A percentile compares a stretch with the other conserved stretches of the same genome.
phyloP scores from a whole-genome alignment of 2,113 vertebrate species.

The Pogona vitticeps region DNA sequence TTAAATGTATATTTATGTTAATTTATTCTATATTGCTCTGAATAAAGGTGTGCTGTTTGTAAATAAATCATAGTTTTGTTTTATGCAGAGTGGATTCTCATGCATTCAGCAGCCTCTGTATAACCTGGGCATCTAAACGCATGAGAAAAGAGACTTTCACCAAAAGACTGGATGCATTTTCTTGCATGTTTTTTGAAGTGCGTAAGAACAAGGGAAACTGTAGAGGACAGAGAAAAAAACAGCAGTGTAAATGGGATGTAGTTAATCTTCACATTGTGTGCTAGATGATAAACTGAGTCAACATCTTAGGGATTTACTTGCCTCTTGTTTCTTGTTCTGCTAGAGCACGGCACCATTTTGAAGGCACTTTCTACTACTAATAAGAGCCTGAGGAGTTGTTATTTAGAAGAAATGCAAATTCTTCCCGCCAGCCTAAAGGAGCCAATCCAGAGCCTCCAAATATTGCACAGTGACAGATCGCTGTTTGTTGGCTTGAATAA shows the following conservation, averaged over 20 bases:
- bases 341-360: conserved; percentile 95
- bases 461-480: conserved; percentile 92
- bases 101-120: not conserved
- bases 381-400: conserved; percentile 92
- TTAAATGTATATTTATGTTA: not conserved
- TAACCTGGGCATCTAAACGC: not conserved
- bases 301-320: conserved; percentile 45
- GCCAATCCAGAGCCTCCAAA: conserved; percentile 92
- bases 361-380: conserved; percentile 93
- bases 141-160: too few species aligned
- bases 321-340: conserved; percentile 50
- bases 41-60: not conserved
- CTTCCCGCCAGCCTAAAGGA: conserved; percentile 82
- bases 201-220: not conserved
- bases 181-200: not conserved
- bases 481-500: conserved; percentile 93
- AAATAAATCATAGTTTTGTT: not conserved
- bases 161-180: not conserved
- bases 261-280: conserved; percentile 25
- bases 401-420: conserved; percentile 97
- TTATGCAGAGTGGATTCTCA: not conserved
- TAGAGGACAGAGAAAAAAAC: conserved; percentile 12
- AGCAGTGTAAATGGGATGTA: conserved; percentile 21
- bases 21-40: not conserved
- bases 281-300: conserved; percentile 30